Conservation (phyloP, 2,888 invertebrate genomes). For the Ichneumoninae sp. region DNA sequence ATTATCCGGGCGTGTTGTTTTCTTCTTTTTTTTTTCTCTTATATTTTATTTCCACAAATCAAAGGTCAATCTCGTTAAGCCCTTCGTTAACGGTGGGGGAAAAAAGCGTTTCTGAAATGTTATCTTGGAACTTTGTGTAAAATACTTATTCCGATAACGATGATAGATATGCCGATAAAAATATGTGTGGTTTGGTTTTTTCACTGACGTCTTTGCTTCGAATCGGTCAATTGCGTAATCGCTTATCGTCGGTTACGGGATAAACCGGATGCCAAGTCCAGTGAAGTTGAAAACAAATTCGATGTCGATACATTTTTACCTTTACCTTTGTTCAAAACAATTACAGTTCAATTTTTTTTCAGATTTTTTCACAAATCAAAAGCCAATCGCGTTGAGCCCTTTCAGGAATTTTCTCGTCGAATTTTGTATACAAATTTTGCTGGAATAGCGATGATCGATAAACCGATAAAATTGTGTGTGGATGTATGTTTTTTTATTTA, state of each 20-base stretch:
- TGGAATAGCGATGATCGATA: background rate
- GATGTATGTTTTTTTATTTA: background rate
- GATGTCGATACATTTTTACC: background rate
- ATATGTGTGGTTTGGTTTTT: background rate
- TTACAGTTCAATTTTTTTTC: background rate
- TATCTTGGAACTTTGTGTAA: no score
- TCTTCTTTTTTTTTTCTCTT: background rate
- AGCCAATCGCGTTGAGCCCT: background rate
- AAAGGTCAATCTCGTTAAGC: background rate
- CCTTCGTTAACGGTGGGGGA: background rate
- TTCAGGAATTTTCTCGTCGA: no score
- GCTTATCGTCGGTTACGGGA: constrained; percentile 25
- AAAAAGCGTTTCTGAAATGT: no score
- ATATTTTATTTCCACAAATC: background rate
- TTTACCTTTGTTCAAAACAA: background rate
- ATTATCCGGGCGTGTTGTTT: background rate
- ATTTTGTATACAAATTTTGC: background rate
- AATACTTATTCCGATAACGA: background rate
- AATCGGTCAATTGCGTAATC: constrained; percentile 11
- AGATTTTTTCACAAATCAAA: background rate
- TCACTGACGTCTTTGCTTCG: background rate
- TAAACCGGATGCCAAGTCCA: background rate
- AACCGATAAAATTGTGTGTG: background rate
- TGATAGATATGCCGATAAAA: background rate
- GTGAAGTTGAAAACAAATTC: background rate